Conservation (phyloP, 92 coral and sea anemone genomes). For the Nematostella vectensis region DNA sequence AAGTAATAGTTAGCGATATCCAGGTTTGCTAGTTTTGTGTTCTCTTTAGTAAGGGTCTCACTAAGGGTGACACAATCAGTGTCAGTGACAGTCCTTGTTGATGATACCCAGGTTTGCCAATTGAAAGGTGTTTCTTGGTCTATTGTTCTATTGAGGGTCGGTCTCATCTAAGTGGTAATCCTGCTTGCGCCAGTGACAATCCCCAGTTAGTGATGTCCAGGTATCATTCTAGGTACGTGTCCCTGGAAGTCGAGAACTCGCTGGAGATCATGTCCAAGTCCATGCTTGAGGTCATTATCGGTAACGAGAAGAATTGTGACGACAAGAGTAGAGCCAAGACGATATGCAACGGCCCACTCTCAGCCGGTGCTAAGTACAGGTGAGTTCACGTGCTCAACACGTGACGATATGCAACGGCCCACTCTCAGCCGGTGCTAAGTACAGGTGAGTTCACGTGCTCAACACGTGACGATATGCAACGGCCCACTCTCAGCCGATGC, state of each 20-base stretch:
- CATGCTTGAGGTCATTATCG: conserved; percentile 39
- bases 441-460: conserved; percentile 57
- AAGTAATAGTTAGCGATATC: too few species aligned
- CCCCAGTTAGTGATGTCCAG: too few species aligned
- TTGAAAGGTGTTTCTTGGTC: too few species aligned
- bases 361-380: conserved; percentile 62
- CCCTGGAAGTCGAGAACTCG: conserved; percentile 32
- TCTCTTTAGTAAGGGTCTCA: too few species aligned
- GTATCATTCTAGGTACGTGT: too few species aligned
- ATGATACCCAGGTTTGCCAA: too few species aligned
- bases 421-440: conserved; percentile 38
- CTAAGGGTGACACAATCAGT: too few species aligned
- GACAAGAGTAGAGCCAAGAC: conserved; percentile 23
- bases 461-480: conserved; percentile 25
- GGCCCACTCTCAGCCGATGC: conserved; percentile 51
- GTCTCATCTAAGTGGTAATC: too few species aligned
- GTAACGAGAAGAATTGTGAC: conserved; percentile 39
- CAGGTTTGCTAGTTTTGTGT: too few species aligned
- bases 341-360: conserved; percentile 60
- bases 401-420: conserved; percentile 58
- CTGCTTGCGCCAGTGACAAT: too few species aligned
- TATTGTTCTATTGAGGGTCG: too few species aligned
- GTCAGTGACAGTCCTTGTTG: too few species aligned
- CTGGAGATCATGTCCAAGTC: conserved; percentile 17
- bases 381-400: background rate